Evolutionary conservation across 2,888 invertebrate genomes (phyloP), one percentile per base, ranked within the genome.

Genomic region (Plagiodera versicolora): DNA sequence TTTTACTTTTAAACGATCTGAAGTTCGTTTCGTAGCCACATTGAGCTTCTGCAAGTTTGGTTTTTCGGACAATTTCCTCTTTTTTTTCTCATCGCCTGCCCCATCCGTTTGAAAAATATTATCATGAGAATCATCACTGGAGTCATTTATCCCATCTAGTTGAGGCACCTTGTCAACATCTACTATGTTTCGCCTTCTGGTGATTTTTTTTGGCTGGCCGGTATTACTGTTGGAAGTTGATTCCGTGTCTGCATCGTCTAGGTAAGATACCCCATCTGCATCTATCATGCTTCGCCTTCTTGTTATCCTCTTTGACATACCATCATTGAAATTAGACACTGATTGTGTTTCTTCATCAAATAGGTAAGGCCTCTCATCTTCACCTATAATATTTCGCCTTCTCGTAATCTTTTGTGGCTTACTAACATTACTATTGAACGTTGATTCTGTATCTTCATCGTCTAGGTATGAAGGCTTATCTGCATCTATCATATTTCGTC

Each of bases 31-130:
- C 39, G 56, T 19, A 18, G 24, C 39, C n/a, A 55, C 24, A 56
- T 68, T 69, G 50, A 76, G 67, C 58, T 74, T 71, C 64, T 69
- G 71, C 18, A 72, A 67, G 63, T 74, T 75, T 24, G 74, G 74
- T 69, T 72, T 75, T 62, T 66, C 72, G 72, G 47, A 52, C 16
- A 14, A 48, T 46, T 55, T 63, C 28, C 63, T 61, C 8, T 48
- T 35, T 17, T 20, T 60, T 24, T 58, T 55, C 18, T 52, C 55
- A 48, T 72, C 74, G 56, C 62, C 66, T 19, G 59, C 65, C 10
- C 72, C 73, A 61, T 73, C 72, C 50, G 72, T 20, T 56, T 72
- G 74, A 10, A 65, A 60, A 39, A 39, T 39, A 6, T 3, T 24
- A n/a, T n/a, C n/a, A 32, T 32, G 2, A 10, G 2, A 9, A 2